Percentiles rank a stretch among this genome's conserved stretches.
Conservation (phyloP, 2,888 invertebrate genomes). For the Lampropteryx suffumata region DNA sequence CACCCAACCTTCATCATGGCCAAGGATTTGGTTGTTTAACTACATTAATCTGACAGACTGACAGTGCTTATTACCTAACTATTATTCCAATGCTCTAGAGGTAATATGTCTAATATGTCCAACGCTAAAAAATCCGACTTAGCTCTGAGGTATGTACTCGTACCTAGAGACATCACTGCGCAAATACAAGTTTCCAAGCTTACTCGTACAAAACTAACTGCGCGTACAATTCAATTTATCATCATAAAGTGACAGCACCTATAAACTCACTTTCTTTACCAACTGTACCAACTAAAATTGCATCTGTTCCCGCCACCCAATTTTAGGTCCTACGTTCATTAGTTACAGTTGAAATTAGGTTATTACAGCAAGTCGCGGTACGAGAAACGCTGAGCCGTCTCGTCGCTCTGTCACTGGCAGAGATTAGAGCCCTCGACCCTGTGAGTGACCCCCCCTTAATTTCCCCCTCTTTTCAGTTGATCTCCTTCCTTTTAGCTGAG, state of each 20-base stretch:
- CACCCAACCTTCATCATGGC: too few species aligned
- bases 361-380: background rate
- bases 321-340: conserved; percentile 3
- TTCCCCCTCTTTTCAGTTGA: background rate
- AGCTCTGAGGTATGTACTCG: too few species aligned
- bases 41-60: too few species aligned
- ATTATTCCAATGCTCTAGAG: too few species aligned
- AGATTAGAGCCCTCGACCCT: conserved; percentile 27
- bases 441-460: conserved; percentile 8
- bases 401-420: conserved; percentile 25
- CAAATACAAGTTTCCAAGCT: too few species aligned
- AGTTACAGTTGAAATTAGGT: conserved; percentile 13
- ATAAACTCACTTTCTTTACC: conserved; percentile 8
- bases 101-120: too few species aligned
- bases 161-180: too few species aligned
- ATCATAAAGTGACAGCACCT: conserved; percentile 12
- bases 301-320: conserved; percentile 6
- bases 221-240: conserved; percentile 11
- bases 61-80: too few species aligned
- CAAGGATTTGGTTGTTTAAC: too few species aligned
- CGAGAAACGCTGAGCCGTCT: conserved; percentile 10
- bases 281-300: conserved; percentile 15
- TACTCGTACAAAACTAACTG: background rate
- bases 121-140: too few species aligned
- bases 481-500: background rate